Evolutionary conservation across 2,888 invertebrate genomes (phyloP), one percentile per base, ranked within the genome.

Genomic region (Acanthosepion pharaonis): DNA sequence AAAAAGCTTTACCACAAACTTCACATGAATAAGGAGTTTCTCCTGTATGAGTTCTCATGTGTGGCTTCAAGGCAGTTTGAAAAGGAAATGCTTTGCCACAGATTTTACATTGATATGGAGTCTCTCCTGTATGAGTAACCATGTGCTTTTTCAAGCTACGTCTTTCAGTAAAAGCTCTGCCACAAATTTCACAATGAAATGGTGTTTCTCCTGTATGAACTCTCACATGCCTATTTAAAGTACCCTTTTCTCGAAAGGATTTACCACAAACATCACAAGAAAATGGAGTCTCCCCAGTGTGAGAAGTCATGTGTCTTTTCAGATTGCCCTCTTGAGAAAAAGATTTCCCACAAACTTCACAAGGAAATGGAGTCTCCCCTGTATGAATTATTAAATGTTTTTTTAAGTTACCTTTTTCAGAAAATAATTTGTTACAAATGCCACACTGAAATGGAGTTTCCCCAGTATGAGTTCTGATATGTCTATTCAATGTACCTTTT

Each of bases 331-430:
- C 49, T 92, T 92, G 92, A 92, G 48, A 48, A 49, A 92, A 92
- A 48, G 92, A 92, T 28, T 92, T 92, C 42, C 92, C 92, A 92
- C 92, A 92, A 28, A 92, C 49, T 49, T 92, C 92, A 92, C 92
- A 92, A 42, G 42, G 42, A 92, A 48, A 92, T 48, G 49, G 48
- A 23, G 92, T 92, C 92, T 92, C 92, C 25, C 92, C 92, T 15
- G 92, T 92, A 33, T 92, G 92, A 25, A 48, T 92, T 48, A 48
- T 92, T 48, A 49, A 48, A 92, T 92, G 92, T 48, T 49, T 92
- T 42, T 92, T 92, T 49, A 92, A 49, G 92, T 92, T 48, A 18
- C 92, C 48, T 23, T 49, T 92, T 49, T 92, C 48, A 92, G 92
- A 42, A 92, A 92, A 92, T 48, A 42, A 92, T 48, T 25, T 92